These are phyloP conservation scores for Rhadina sibilatrix DNA, from an alignment of 2,113 vertebrate species.

Conservation along the genomic window DNA sequence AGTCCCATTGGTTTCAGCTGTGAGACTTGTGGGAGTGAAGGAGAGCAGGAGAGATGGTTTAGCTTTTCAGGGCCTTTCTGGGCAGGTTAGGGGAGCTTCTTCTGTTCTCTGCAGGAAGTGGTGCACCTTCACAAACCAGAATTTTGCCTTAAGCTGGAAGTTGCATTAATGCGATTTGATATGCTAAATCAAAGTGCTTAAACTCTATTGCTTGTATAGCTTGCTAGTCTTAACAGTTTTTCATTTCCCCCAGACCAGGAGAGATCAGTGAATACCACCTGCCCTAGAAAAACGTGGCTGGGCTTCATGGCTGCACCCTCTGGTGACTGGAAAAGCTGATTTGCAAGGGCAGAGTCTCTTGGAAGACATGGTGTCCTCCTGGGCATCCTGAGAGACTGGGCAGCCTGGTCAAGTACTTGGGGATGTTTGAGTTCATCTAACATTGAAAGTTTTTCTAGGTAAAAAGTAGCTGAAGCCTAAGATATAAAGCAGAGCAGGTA, in stretches of 20 bases:
- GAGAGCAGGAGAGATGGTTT: neutral
- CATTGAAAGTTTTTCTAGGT: neutral
- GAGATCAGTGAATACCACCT: neutral
- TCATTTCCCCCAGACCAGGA: neutral
- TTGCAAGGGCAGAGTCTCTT: neutral
- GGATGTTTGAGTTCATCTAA: neutral
- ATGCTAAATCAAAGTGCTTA: neutral
- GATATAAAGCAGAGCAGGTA: neutral
- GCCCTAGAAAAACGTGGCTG: neutral
- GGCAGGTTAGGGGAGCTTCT: neutral
- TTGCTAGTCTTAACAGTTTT: neutral
- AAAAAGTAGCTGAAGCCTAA: neutral
- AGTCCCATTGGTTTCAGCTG: neutral
- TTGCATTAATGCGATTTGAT: neutral
- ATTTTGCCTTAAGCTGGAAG: neutral
- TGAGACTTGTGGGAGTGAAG: neutral
- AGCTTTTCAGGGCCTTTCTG: neutral
- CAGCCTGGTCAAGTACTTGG: neutral
- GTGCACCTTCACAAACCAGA: neutral
- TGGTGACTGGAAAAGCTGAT: neutral
- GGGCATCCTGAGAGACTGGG: neutral
- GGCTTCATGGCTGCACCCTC: neutral
- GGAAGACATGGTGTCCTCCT: fast-evolving
- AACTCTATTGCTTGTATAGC: neutral
- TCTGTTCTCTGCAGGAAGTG: neutral